Base-by-base conservation (phyloP, 2,797 vertebrate genomes). In the Margarornis squamiger region DNA sequence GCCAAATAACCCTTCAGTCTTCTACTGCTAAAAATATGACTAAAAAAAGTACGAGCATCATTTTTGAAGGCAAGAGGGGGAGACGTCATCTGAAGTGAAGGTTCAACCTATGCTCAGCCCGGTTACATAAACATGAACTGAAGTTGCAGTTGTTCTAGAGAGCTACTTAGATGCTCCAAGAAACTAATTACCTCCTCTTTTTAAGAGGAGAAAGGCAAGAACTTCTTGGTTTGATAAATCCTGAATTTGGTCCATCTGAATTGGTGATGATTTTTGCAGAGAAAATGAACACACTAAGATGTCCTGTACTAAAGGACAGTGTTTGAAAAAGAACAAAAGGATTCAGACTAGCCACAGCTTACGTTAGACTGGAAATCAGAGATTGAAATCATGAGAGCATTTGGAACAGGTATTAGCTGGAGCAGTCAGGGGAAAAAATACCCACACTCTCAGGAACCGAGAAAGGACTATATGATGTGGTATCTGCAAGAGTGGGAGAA, bases 401-500 rank as follows among this genome's bases (percentile, higher is more conserved):
- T 61, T 85, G 26, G 55, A 93, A 86, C 9, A 68, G 58, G 30
- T 70, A 88, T 0, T 1, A 75, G 46, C 51, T 84, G 32, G 55
- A 90, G n/a, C 36, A 73, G 29, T 36, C 7, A 13, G 23, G 26
- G 71, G 21, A 4, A 76, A 54, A 91, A 87, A 55, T 76, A 82
- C 39, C 62, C 63, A 79, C 4, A 0, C 51, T 70, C 75, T 81
- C 63, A 95, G 71, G 70, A 72, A 51, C 1, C 67, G 41, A 66
- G 51, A 54, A 85, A 87, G 51, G 30, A 34, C 71, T 86, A 6
- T 89, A 62, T 92, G 87, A 95, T 93, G 91, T 93, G 83, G 88
- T 88, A 39, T 38, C 83, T 81, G 12, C 48, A 63, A 30, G 83
- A 59, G 91, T 65, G 71, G 75, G 81, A 91, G 45, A 92, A 78